A percentile compares a stretch with the other conserved stretches of the same genome.
Conservation (phyloP, 2,888 invertebrate genomes). For the Leucophora obtusa region DNA sequence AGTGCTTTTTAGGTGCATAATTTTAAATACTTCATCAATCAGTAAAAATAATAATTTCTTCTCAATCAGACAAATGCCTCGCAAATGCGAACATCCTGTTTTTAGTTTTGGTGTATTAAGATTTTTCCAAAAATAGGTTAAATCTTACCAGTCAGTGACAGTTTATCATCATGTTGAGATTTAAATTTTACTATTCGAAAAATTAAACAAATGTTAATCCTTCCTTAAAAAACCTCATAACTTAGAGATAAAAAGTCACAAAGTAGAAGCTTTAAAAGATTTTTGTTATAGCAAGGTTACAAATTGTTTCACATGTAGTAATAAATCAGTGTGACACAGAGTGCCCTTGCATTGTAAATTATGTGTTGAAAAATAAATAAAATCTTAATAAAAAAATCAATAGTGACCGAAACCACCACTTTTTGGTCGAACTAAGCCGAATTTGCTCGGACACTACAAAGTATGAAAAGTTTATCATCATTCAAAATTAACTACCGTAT, state of each 20-base stretch:
- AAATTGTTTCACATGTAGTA: slow-evolving; percentile 60
- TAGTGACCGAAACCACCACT: no score
- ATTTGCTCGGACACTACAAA: no score
- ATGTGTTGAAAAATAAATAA: slow-evolving; percentile 23
- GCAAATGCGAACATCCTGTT: slow-evolving; percentile 76
- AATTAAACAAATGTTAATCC: neutral
- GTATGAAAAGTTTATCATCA: no score
- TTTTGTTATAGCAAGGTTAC: slow-evolving; percentile 64
- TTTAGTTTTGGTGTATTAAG: slow-evolving; percentile 52
- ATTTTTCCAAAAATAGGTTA: slow-evolving; percentile 73
- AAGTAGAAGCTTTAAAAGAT: slow-evolving; percentile 36
- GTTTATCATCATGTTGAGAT: slow-evolving; percentile 71
- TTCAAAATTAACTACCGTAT: no score
- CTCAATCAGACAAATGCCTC: slow-evolving; percentile 77
- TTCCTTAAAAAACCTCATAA: slow-evolving; percentile 55
- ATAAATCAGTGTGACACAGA: slow-evolving; percentile 68
- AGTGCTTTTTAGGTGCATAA: slow-evolving; percentile 64
- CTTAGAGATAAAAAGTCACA: neutral
- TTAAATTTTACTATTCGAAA: neutral
- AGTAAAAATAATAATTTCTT: neutral
- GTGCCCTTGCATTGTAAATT: slow-evolving; percentile 63
- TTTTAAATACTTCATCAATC: neutral
- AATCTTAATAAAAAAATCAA: no score
- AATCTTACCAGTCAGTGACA: slow-evolving; percentile 73
- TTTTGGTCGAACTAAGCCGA: no score